These are phyloP conservation scores for Ornithoptera priamus DNA, from an alignment of 2,888 invertebrate species.

Conservation along the genomic window DNA sequence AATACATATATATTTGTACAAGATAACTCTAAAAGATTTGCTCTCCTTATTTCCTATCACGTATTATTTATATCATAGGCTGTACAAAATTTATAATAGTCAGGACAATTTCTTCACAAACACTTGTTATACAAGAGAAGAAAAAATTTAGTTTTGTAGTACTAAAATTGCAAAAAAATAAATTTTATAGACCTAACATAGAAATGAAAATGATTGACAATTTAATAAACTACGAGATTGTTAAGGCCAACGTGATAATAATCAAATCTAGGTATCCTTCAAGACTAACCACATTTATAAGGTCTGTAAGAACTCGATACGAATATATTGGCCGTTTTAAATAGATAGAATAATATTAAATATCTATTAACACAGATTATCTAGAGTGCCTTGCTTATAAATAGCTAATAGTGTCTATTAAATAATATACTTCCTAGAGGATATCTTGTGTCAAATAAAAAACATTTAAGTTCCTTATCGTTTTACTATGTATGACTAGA, in stretches of 20 bases:
- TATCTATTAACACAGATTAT: background rate
- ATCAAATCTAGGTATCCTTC: conserved; percentile 24
- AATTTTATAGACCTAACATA: background rate
- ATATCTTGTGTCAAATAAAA: background rate
- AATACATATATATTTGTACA: too few relatives aligned
- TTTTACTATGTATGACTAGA: too few relatives aligned
- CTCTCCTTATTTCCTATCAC: too few relatives aligned
- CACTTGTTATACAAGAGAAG: too few relatives aligned
- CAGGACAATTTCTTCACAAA: too few relatives aligned
- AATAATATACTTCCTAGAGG: background rate
- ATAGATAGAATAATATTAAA: background rate
- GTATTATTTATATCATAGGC: too few relatives aligned
- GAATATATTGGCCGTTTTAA: conserved; percentile 8
- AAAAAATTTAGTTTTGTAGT: too few relatives aligned
- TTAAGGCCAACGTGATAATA: conserved; percentile 21
- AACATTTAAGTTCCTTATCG: too few relatives aligned
- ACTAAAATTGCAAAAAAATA: too few relatives aligned
- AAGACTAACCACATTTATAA: conserved; percentile 26
- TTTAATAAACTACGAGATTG: conserved; percentile 14
- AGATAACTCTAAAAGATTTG: too few relatives aligned
- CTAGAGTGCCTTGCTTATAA: background rate
- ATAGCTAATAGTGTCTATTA: background rate
- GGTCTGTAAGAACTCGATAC: conserved; percentile 5
- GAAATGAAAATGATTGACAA: conserved; percentile 17
- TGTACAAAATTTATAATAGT: too few relatives aligned